Evolutionary conservation across 2,888 invertebrate species (phyloP), one percentile per base, ranked within the genome.

Genomic region (Phengaris arion): DNA sequence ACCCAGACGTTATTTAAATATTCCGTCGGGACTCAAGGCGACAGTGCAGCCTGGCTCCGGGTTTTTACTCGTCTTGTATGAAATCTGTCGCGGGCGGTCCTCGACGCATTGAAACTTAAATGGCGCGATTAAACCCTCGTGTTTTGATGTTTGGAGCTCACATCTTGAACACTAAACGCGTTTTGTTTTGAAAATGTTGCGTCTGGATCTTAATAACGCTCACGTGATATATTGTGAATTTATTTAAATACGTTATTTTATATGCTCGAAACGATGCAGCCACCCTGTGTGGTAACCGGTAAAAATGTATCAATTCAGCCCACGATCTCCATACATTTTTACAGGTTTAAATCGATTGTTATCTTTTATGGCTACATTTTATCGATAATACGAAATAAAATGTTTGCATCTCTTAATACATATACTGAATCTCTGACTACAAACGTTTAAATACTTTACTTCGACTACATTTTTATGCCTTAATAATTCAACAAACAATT

Each of bases 1-100:
- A 84, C 80, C 83, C 91, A 90, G 91, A 92, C 91, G 87, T 85
- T 89, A 90, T 92, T 91, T 92, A 91, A 92, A 92, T 90, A 89
- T 88, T 84, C 87, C 84, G 82, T 78, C 84, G 84, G 83, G 79
- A 78, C 80, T 35, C 64, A 35, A 35, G 64, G 35, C 79, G 84
- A 82, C 84, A 83, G 82, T 80, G 81, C 84, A 80, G 86, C 83
- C 86, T 82, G 84, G 85, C 82, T 85, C 83, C 82, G 78, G 82
- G 81, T 81, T 82, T 83, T 83, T 82, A 82, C 80, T 79, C 77
- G 81, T 86, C 85, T 85, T 82, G 79, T 81, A 81, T 81, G 82
- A 85, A 85, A 87, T 83, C 86, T 83, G 88, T 84, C 84, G 84
- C 82, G 81, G 78, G 80, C 82, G 76, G 79, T 78, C 80, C 80